Evolutionary conservation across 2,113 vertebrate species (phyloP).

Genomic region (Clinocottus analis): DNA sequence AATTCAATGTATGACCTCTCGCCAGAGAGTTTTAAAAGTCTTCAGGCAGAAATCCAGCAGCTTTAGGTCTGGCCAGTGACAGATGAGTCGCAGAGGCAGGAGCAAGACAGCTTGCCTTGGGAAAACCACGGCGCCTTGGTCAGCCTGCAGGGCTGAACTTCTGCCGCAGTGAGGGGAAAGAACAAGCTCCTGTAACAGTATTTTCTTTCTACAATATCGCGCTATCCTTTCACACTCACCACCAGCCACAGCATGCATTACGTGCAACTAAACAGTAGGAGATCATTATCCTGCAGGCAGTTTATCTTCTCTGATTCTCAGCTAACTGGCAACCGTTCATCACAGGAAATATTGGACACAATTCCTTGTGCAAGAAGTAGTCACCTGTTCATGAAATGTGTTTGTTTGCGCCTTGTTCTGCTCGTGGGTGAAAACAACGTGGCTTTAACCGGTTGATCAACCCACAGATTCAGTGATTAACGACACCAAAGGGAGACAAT

Average conservation of each 20-base stretch:
- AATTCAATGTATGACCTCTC: slow-evolving; percentile 83
- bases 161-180: slow-evolving; percentile 51
- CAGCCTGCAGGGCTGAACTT: slow-evolving; percentile 76
- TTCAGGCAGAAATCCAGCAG: slow-evolving; percentile 81
- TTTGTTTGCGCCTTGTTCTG: neutral
- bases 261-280: slow-evolving; percentile 48
- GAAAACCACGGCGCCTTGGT: slow-evolving; percentile 80
- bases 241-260: slow-evolving; percentile 43
- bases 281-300: slow-evolving; percentile 42
- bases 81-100: slow-evolving; percentile 77
- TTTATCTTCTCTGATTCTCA: slow-evolving; percentile 40
- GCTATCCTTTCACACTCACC: slow-evolving; percentile 51
- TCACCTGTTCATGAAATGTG: slow-evolving; percentile 28
- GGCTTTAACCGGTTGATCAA: slow-evolving; percentile 48
- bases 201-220: slow-evolving; percentile 59
- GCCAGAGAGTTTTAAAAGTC: slow-evolving; percentile 82
- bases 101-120: slow-evolving; percentile 79
- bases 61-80: slow-evolving; percentile 80
- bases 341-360: slow-evolving; percentile 2
- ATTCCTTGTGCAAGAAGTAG: neutral
- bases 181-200: slow-evolving; percentile 54
- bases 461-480: slow-evolving; percentile 55
- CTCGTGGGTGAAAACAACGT: too few relatives aligned
- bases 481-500: slow-evolving; percentile 67
- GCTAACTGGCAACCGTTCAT: slow-evolving; percentile 19